Evolutionary conservation across 2,113 vertebrate species (phyloP).

Genomic region (Clarias gariepinus): DNA sequence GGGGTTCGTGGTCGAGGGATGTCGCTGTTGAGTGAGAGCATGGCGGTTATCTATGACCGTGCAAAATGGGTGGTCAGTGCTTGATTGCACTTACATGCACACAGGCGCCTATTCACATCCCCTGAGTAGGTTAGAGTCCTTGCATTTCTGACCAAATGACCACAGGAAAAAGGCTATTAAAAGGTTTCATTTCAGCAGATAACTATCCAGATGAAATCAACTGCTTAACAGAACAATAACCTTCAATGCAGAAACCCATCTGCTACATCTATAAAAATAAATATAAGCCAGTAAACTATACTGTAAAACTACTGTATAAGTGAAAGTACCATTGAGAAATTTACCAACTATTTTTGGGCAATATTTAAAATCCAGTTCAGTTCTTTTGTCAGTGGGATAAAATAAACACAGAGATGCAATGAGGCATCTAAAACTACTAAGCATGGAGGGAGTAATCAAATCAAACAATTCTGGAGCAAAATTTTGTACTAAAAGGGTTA

Average conservation of each 20-base stretch:
- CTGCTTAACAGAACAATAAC: constrained; percentile 30
- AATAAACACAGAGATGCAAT: neutral
- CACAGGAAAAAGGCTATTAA: constrained; percentile 41
- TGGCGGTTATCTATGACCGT: constrained; percentile 18
- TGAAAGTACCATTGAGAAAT: neutral
- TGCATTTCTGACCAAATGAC: constrained; percentile 20
- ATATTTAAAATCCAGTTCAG: neutral
- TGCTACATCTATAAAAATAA: neutral
- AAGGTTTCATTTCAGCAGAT: constrained; percentile 15
- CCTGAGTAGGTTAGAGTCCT: neutral
- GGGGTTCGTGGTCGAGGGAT: constrained; percentile 11
- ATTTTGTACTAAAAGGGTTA: constrained; percentile 10
- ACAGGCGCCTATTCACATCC: constrained; percentile 10
- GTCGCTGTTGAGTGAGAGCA: constrained; percentile 21
- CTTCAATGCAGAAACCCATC: constrained; percentile 9
- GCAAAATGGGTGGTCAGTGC: constrained; percentile 37
- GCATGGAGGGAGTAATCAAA: neutral
- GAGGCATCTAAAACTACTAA: neutral
- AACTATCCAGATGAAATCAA: constrained; percentile 10
- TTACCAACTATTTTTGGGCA: neutral
- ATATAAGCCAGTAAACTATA: constrained; percentile 4
- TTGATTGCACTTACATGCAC: constrained; percentile 29
- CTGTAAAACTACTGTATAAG: neutral
- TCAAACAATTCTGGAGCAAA: neutral
- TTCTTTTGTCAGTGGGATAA: constrained; percentile 5